Evolutionary conservation across 2,113 vertebrate species (phyloP), one percentile per base, ranked within the genome.

Genomic region (Oncorhynchus clarkii): DNA sequence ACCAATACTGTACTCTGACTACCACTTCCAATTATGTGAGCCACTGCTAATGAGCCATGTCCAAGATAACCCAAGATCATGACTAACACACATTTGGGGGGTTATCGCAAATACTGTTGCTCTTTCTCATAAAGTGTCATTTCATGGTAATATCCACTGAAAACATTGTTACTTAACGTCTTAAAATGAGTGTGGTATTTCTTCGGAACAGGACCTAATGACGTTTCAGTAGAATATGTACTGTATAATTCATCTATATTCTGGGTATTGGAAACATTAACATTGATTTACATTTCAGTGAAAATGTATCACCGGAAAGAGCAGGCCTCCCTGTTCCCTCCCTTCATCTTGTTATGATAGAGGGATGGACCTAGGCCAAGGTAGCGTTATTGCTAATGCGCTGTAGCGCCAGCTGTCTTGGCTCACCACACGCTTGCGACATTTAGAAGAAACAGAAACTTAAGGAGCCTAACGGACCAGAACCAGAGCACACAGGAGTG

Each of bases 381-480:
- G 29, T 7, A 39, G 31, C 24, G 1, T 7, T 54, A 31, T 39
- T 11, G 20, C 31, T 70, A 22, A n/a, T 80, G 65, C 14, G 84
- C 86, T 81, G 82, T 86, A 88, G 29, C 70, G 57, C 68, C 83
- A 72, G 74, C 81, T 73, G 27, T 65, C 82, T 73, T 29, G 3
- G 62, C 6, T 84, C 85, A 74, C 65, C 78, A 78, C 78, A 31
- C 1, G 51, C 67, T 81, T 74, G 60, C 75, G 79, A 18, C 0
- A 31, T 49, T 85, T 84, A 34, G 26, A 14, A 71, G 76, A 83
- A 89, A 89, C 65, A 12, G 84, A 87, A 89, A 89, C 20, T 83
- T 3, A 71, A 14, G 31, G 59, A 59, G 57, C 1, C 4, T 12
- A 24, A 71, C 51, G 20, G 2, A 3, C n/a, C 65, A 67, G 27